Evolutionary conservation across 2,797 vertebrate species (phyloP).

Genomic region (Karalla daura): DNA sequence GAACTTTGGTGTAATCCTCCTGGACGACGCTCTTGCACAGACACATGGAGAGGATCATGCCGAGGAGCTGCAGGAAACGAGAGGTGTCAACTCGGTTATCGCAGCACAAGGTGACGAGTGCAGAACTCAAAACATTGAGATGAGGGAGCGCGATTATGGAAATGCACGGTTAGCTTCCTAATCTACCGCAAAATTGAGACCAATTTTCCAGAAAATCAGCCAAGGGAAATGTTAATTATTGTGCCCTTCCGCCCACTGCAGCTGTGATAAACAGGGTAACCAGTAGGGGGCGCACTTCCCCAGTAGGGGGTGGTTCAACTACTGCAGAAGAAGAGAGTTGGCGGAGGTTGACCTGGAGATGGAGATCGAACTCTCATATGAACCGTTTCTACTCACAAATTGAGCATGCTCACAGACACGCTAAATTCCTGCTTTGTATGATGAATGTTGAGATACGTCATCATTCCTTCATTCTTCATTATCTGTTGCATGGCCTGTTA

Average conservation of each 20-base stretch:
- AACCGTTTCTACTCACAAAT: too few relatives aligned
- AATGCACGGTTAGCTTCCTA: neutral
- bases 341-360: too few relatives aligned
- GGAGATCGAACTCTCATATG: too few relatives aligned
- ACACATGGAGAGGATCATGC: slow-evolving; percentile 93
- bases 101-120: slow-evolving; percentile 12
- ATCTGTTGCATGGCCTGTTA: too few relatives aligned
- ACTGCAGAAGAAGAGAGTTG: neutral
- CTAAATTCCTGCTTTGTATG: too few relatives aligned
- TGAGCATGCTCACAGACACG: too few relatives aligned
- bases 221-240: neutral
- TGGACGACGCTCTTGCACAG: slow-evolving; percentile 92
- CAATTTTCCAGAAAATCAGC: neutral
- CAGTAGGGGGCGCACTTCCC: neutral
- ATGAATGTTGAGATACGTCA: too few relatives aligned
- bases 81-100: slow-evolving; percentile 34
- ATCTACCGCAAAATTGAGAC: neutral
- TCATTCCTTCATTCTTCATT: too few relatives aligned
- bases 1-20: slow-evolving; percentile 97
- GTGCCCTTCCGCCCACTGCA: neutral
- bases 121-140: neutral
- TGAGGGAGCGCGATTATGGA: neutral
- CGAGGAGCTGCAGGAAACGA: slow-evolving; percentile 87
- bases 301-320: neutral
- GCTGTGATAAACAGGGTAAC: neutral